Conservation (phyloP, 1,140 invertebrate species). For the Heliconius himera region DNA sequence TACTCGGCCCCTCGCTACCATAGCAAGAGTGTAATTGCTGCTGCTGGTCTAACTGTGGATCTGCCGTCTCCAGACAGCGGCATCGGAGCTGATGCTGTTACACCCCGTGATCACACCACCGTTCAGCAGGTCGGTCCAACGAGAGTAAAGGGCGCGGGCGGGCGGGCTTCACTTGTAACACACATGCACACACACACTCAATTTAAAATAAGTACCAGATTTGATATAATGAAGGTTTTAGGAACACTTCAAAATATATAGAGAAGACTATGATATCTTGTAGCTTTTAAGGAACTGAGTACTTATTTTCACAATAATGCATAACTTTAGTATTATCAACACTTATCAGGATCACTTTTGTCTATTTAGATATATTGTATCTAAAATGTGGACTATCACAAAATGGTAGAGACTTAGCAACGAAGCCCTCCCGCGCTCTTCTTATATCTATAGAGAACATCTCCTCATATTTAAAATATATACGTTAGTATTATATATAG, state of each 20-base stretch:
- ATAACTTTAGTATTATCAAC: not conserved
- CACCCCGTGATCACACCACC: constrained; percentile 92
- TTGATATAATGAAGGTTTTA: constrained; percentile 22
- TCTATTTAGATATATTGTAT: not conserved
- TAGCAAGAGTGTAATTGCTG: constrained; percentile 81
- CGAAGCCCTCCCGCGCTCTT: constrained; percentile 71
- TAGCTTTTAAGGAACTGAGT: not conserved
- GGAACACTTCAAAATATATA: constrained; percentile 14
- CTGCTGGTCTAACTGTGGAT: constrained; percentile 93
- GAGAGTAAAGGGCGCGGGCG: constrained; percentile 60
- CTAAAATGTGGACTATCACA: constrained; percentile 8
- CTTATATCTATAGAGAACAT: not conserved
- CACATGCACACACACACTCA: constrained; percentile 27
- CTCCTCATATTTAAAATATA: not conserved
- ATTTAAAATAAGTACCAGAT: constrained; percentile 19
- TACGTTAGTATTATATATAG: too few species aligned
- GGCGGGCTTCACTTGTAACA: constrained; percentile 55
- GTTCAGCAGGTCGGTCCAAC: constrained; percentile 91
- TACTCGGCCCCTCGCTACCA: constrained; percentile 78
- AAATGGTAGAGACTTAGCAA: constrained; percentile 8
- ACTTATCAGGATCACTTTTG: constrained; percentile 3
- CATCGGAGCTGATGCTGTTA: constrained; percentile 94
- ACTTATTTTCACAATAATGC: not conserved
- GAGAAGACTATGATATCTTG: not conserved
- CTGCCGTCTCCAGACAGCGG: constrained; percentile 95